phyloP scores from a whole-genome alignment of 1,140 invertebrate genomes.

The Frieseomelitta varia region DNA sequence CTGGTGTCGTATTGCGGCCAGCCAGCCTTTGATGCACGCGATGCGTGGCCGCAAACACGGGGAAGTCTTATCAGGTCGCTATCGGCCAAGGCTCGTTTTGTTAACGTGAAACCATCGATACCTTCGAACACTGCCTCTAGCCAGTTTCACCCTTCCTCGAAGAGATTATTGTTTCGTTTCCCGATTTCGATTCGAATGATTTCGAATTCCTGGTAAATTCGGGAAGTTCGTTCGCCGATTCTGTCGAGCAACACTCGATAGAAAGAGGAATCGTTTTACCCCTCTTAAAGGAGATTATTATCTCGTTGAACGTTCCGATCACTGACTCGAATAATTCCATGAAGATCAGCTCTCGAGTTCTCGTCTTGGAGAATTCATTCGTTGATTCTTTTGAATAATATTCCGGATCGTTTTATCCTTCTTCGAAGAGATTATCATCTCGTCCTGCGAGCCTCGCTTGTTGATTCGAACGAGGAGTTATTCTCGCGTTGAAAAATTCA shows the following conservation, averaged over 20 bases:
- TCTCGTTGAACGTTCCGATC: too few relatives aligned
- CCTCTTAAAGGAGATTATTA: too few relatives aligned
- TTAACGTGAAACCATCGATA: conserved; percentile 42
- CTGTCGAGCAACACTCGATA: too few relatives aligned
- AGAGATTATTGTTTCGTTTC: not conserved
- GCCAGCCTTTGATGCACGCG: conserved; percentile 51
- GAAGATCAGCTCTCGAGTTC: not conserved
- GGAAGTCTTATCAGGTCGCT: conserved; percentile 47
- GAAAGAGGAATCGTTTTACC: too few relatives aligned
- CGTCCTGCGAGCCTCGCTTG: too few relatives aligned
- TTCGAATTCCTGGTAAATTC: not conserved
- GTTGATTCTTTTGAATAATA: not conserved
- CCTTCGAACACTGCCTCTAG: not conserved
- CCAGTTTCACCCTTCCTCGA: not conserved
- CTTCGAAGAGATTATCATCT: not conserved
- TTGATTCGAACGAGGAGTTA: too few relatives aligned
- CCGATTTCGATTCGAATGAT: not conserved
- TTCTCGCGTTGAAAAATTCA: not conserved
- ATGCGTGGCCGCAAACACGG: conserved; percentile 30
- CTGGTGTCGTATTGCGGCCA: conserved; percentile 51
- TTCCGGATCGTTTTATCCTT: not conserved
- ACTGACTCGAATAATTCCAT: not conserved
- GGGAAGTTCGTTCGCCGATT: too few relatives aligned
- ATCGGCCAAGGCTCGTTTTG: conserved; percentile 10
- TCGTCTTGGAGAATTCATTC: not conserved